Conservation (phyloP, 2,888 invertebrate species). For the Spilosoma lubricipeda region DNA sequence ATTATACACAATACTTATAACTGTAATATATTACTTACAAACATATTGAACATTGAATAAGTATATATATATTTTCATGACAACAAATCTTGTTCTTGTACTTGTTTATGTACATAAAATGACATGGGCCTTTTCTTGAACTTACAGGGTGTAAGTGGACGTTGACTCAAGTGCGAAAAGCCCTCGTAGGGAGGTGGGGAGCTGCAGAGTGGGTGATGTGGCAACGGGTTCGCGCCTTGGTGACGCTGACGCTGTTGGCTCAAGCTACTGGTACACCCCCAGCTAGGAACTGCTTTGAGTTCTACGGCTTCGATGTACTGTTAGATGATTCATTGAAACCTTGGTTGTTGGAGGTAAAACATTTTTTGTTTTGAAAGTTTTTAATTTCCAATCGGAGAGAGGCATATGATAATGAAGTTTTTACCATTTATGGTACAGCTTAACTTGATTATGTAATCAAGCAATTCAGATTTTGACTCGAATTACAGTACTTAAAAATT, state of each 20-base stretch:
- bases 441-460: neutral
- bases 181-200: conserved; percentile 88
- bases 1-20: too few species aligned
- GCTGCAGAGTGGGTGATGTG: conserved; percentile 92
- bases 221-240: conserved; percentile 91
- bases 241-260: conserved; percentile 91
- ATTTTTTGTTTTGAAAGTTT: too few species aligned
- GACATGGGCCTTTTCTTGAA: conserved; percentile 5
- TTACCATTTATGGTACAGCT: neutral
- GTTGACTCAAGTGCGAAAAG: conserved; percentile 91
- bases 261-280: conserved; percentile 90
- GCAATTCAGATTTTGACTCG: neutral
- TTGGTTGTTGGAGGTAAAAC: conserved; percentile 93
- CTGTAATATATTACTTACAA: too few species aligned
- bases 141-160: conserved; percentile 94
- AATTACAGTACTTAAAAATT: neutral
- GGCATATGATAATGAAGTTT: neutral
- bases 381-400: too few species aligned
- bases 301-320: conserved; percentile 96
- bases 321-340: conserved; percentile 94
- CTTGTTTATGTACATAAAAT: neutral
- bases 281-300: conserved; percentile 93
- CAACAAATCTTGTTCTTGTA: neutral
- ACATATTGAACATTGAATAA: neutral
- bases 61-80: neutral